phyloP scores from a whole-genome alignment of 1,140 invertebrate genomes.

The Ectropis grisescens region DNA sequence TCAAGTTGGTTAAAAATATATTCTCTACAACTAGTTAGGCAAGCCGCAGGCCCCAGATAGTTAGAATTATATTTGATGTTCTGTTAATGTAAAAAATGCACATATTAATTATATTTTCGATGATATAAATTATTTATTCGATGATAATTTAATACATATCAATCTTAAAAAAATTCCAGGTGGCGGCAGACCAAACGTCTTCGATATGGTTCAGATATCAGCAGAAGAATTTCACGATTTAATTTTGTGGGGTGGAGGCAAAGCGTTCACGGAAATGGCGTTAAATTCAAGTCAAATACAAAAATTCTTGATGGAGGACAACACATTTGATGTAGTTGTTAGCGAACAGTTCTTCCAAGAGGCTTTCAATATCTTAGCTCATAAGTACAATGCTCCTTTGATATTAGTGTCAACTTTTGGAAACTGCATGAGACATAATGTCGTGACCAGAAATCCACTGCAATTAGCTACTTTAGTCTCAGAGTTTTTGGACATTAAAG shows the following conservation, averaged over 20 bases:
- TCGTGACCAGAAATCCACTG: constrained; percentile 63
- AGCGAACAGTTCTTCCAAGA: constrained; percentile 72
- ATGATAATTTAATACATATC: too few species aligned
- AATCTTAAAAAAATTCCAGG: constrained; percentile 20
- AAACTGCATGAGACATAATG: constrained; percentile 69
- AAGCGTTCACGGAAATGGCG: constrained; percentile 58
- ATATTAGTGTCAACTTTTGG: constrained; percentile 69
- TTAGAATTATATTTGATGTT: too few species aligned
- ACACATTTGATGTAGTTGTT: constrained; percentile 69
- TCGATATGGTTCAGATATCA: constrained; percentile 37
- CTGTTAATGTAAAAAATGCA: too few species aligned
- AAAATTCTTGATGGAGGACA: constrained; percentile 53
- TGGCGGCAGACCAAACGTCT: constrained; percentile 40
- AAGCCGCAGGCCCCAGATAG: too few species aligned
- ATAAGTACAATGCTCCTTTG: constrained; percentile 69
- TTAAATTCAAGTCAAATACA: constrained; percentile 60
- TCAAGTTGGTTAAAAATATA: too few species aligned
- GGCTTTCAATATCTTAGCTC: constrained; percentile 66
- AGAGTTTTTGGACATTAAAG: constrained; percentile 52
- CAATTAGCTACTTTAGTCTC: constrained; percentile 65
- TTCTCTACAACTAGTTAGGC: too few species aligned
- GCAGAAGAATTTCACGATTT: constrained; percentile 36
- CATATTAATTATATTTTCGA: too few species aligned
- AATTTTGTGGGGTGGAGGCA: constrained; percentile 51
- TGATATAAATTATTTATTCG: too few species aligned